phyloP scores from a whole-genome alignment of 1,140 invertebrate species.

The Chironomus tepperi region DNA sequence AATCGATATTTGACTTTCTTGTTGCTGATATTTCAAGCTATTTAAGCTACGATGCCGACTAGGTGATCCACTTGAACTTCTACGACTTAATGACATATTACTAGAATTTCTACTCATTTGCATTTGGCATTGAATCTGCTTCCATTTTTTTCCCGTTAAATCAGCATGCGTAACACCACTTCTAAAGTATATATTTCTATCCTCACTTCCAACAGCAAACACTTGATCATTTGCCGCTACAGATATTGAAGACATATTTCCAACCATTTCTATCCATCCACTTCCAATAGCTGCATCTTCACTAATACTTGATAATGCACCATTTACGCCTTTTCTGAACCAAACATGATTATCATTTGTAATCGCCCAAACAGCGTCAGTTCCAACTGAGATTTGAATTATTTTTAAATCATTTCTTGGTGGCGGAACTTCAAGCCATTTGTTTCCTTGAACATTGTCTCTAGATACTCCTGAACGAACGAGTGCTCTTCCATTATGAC shows the following conservation, averaged over 20 bases:
- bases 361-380: slow-evolving; percentile 78
- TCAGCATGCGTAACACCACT: slow-evolving; percentile 66
- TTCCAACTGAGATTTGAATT: slow-evolving; percentile 70
- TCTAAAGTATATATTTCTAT: slow-evolving; percentile 68
- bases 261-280: slow-evolving; percentile 78
- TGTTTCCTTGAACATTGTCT: slow-evolving; percentile 61
- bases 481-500: slow-evolving; percentile 70
- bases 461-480: slow-evolving; percentile 68
- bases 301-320: slow-evolving; percentile 55
- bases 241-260: slow-evolving; percentile 70
- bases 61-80: slow-evolving; percentile 42
- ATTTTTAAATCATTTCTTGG: slow-evolving; percentile 60
- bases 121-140: slow-evolving; percentile 60
- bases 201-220: slow-evolving; percentile 39
- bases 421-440: slow-evolving; percentile 72
- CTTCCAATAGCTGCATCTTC: slow-evolving; percentile 62
- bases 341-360: slow-evolving; percentile 77
- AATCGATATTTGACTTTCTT: slow-evolving; percentile 35
- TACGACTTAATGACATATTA: slow-evolving; percentile 45
- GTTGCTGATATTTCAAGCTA: slow-evolving; percentile 38
- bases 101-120: slow-evolving; percentile 71
- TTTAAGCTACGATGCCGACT: slow-evolving; percentile 39
- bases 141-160: slow-evolving; percentile 81
- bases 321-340: slow-evolving; percentile 78
- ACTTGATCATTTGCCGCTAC: slow-evolving; percentile 82